phyloP scores from a whole-genome alignment of 2,797 vertebrate species.

The Mus minutoides region DNA sequence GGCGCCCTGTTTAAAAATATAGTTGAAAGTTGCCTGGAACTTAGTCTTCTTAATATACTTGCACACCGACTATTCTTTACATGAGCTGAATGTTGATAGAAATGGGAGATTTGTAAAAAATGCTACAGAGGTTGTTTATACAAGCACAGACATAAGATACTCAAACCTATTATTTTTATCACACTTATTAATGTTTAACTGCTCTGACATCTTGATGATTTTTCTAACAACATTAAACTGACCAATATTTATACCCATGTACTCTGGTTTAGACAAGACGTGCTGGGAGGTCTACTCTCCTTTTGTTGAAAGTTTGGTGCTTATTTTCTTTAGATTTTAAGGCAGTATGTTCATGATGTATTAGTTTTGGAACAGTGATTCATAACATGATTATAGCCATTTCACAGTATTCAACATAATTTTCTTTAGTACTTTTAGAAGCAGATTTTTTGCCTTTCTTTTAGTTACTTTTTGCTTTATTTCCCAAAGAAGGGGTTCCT shows the following conservation, averaged over 20 bases:
- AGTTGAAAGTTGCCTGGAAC: slow-evolving; percentile 47
- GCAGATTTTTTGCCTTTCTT: background rate
- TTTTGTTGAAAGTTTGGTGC: slow-evolving; percentile 48
- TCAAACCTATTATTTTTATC: slow-evolving; percentile 64
- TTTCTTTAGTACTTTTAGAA: slow-evolving; percentile 19
- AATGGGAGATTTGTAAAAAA: slow-evolving; percentile 43
- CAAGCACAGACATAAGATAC: slow-evolving; percentile 37
- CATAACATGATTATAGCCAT: background rate
- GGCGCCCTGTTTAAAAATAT: background rate
- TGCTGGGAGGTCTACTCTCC: slow-evolving; percentile 48
- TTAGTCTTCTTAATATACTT: slow-evolving; percentile 44
- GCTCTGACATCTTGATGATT: slow-evolving; percentile 61
- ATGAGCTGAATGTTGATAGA: slow-evolving; percentile 61
- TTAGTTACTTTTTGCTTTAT: background rate
- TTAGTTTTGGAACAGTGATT: slow-evolving; percentile 34
- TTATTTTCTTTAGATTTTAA: slow-evolving; percentile 63
- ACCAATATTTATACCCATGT: slow-evolving; percentile 61
- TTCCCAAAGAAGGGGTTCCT: background rate
- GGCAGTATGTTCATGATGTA: slow-evolving; percentile 33
- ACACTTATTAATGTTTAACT: slow-evolving; percentile 69
- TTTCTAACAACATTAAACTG: slow-evolving; percentile 60
- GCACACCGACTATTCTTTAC: slow-evolving; percentile 39
- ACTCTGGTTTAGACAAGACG: slow-evolving; percentile 51
- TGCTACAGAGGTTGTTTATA: slow-evolving; percentile 60
- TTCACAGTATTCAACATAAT: slow-evolving; percentile 1